A percentile compares a stretch with the other conserved stretches of the same genome.
These are phyloP conservation scores for Trichonephila clavata DNA, from an alignment of 1,140 invertebrate genomes.

Conservation along the genomic window DNA sequence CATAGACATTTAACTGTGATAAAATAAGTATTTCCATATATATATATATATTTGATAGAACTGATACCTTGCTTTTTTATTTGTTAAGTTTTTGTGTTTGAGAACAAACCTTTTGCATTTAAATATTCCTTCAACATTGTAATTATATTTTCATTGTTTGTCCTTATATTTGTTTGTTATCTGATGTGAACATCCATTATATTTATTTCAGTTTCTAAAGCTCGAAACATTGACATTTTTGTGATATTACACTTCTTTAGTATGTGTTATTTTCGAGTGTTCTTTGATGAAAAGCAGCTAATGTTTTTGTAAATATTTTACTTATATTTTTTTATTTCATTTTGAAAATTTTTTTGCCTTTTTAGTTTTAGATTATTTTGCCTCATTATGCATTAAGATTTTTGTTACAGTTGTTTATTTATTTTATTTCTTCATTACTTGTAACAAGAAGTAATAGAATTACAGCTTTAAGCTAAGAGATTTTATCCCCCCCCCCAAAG, in stretches of 20 bases:
- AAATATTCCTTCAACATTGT: neutral
- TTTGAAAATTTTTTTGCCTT: neutral
- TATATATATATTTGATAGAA: slow-evolving; percentile 28
- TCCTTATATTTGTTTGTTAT: neutral
- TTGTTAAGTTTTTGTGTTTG: slow-evolving; percentile 5
- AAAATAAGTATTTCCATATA: slow-evolving; percentile 66
- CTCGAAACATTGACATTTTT: neutral
- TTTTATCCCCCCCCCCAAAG: no score
- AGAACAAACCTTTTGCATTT: slow-evolving; percentile 27
- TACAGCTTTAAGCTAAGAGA: no score
- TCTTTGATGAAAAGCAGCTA: slow-evolving; percentile 3
- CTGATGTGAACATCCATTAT: neutral
- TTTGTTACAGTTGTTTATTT: neutral
- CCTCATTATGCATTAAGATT: neutral
- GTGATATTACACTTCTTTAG: neutral
- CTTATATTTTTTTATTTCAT: neutral
- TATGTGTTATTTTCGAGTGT: slow-evolving; percentile 8
- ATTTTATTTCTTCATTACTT: neutral
- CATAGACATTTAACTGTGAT: slow-evolving; percentile 75
- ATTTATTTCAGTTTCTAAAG: neutral
- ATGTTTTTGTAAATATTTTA: slow-evolving; percentile 23
- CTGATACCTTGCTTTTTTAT: slow-evolving; percentile 16
- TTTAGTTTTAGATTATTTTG: neutral
- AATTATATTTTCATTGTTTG: slow-evolving; percentile 4
- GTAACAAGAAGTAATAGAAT: neutral